Base-by-base conservation (phyloP, 1,140 invertebrate species). In the Cyclargus thomasi region DNA sequence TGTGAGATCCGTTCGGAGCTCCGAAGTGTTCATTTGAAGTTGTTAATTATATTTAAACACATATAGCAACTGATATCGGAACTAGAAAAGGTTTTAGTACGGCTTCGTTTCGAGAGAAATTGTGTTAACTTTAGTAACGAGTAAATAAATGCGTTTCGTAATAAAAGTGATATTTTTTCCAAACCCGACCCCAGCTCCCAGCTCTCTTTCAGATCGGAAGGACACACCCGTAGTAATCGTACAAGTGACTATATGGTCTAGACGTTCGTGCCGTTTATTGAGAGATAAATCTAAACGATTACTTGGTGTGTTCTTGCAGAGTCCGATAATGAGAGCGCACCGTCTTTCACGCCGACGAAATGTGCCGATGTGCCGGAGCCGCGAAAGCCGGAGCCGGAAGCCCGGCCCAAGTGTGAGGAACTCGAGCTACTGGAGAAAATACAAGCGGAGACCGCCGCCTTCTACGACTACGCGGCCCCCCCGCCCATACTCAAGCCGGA, bases 291-390 rank as follows among this genome's bases (percentile, higher is more conserved):
- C 75, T 86, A 78, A 88, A 78, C 77, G 78, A 74, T 89, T 83
- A 70, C 70, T 80, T 72, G 76, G 85, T 93, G 91, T 94, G 90
- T 94, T 93, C 91, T 94, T 94, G 90, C 93, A 95, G 94, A 95
- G 81, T 94, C 94, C 71, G 94, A 94, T 90, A 94, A 91, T 83
- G 94, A 94, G 90, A 94, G 93, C 74, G 90, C 90, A 69, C 91
- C 93, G 14, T 90, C 91, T n/a, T 83, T 83, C 17, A 93, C 93
- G 22, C 93, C 93, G 23, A 90, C 85, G 21, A 94, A 93, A 83
- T 78, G 74, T 11, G 74, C 47, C 23, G 73, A 75, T 3, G 65
- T 79, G 29, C 29, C 7, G 81, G 85, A 18, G 39, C 10, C 14
- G 39, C 39, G 14, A 47, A 11, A 47, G 39, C 39, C 39, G 39